Evolutionary conservation across 2,113 vertebrate species (phyloP), one percentile per base, ranked within the genome.

Genomic region (Dipodomys merriami): DNA sequence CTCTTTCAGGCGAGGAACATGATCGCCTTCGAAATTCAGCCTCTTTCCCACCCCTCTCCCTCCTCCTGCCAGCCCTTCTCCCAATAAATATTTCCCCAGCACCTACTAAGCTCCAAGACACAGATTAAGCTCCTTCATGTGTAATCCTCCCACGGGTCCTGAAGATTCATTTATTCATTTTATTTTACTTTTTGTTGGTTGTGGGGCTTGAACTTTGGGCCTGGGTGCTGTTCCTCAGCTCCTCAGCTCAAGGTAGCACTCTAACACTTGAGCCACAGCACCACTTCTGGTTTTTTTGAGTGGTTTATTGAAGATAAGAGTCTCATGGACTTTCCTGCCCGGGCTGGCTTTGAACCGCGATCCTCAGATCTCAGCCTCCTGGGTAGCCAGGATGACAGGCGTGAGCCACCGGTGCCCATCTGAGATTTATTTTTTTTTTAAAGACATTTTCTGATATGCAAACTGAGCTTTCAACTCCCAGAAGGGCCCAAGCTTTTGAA

Each of bases 1-100:
- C 95, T 96, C 92, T 96, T 96, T 95, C 86, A 90, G 69, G 4
- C 0, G 73, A 67, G 46, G 83, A 90, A 83, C 86, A 71, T 1
- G 20, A 44, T 89, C 53, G 27, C 80, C 27, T 68, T 83, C 5
- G 77, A 86, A 94, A 88, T 86, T 16, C 79, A 83, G 46, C 39
- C 39, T 57, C 23, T 33, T 23, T 12, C 12, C 12, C 7, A n/a
- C 5, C 18, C 5, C 8, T 12, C 16, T 7, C 30, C 8, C 27
- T 15, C 23, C 18, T 20, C 9, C 16, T 30, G 6, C 10, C 27
- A 27, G 7, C 7, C 3, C 44, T 39, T 25, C 25, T 49, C 90
- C n/a, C 53, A 1, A 1, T 18, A 68, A 67, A 23, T 64, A 18
- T 73, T 68, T 88, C 30, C 11, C 46, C 44, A 90, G 83, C 13